Base-by-base conservation (phyloP, 2,113 vertebrate species). In the Bufo gargarizans region DNA sequence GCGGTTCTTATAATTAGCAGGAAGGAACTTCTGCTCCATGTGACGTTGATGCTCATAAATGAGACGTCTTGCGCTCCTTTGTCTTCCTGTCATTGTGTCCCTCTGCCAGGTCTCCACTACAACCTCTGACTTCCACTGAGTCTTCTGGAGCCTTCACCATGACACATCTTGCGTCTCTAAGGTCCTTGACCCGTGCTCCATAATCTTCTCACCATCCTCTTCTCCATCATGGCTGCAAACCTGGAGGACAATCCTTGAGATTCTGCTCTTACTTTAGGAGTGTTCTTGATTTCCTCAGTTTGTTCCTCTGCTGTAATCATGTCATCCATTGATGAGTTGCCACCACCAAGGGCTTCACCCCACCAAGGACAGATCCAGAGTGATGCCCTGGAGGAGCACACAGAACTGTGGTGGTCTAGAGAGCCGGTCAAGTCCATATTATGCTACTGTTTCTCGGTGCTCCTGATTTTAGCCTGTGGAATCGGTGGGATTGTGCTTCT, bases 331-430 rank as follows among this genome's bases (percentile, higher is more conserved):
- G 95, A 95, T 49, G 92, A 95, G 86, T 91, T 96, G 84, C 92
- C 95, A 79, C 91, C 91, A 49, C 86, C 92, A 56, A 91, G 92
- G 91, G 93, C 90, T 12, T 91, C 55, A 71, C 93, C 91, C 0
- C 94, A 96, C 17, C 91, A 92, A 0, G 93, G 90, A 86, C 95
- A 92, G 89, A 98, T 96, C 90, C 96, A 92, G 93, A 95, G 96
- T 93, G 95, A 94, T 12, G 95, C 97, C 83, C 91, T 99, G 91
- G 97, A 97, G 13, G 98, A 99, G 86, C 98, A 99, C 20, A 97
- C 98, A 92, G 98, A 99, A 90, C 95, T 99, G 20, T 99, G 98
- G 98, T 99, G 98, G 98, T 99, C 97, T 92, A 94, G 96, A 89
- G 96, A 99, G 90, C 98, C 98, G 0, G 94, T 96, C 63, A 98